These are phyloP conservation scores for Oreonectes daqikongensis DNA, from an alignment of 2,797 vertebrate genomes.

Conservation along the genomic window DNA sequence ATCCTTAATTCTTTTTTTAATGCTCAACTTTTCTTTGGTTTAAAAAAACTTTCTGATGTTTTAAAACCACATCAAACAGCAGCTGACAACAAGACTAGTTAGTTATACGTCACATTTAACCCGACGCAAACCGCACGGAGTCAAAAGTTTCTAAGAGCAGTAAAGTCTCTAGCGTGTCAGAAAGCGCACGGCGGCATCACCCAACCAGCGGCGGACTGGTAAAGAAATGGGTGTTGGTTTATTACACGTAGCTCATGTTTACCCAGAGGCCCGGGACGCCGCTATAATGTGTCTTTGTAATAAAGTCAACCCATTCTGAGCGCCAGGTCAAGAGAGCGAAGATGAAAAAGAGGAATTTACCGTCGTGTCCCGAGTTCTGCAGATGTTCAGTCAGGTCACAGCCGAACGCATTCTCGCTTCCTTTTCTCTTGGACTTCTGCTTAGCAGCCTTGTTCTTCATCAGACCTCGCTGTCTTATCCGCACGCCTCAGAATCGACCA, in stretches of 20 bases:
- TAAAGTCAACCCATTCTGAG: constrained; percentile 26
- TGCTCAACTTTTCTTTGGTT: constrained; percentile 19
- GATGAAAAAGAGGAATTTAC: constrained; percentile 74
- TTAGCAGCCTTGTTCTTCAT: constrained; percentile 99
- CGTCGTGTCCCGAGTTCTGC: constrained; percentile 93
- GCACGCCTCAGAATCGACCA: constrained; percentile 59
- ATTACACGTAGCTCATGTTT: constrained; percentile 48
- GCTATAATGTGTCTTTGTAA: constrained; percentile 4
- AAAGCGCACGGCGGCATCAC: background rate
- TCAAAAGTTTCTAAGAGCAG: background rate
- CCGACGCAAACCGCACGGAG: background rate
- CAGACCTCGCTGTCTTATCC: constrained; percentile 79
- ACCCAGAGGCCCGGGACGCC: constrained; percentile 23
- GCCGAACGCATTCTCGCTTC: constrained; percentile 90
- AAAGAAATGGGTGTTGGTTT: constrained; percentile 47
- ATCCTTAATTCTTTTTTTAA: constrained; percentile 8
- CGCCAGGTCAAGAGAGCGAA: constrained; percentile 5
- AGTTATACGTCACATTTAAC: background rate
- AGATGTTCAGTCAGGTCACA: constrained; percentile 96
- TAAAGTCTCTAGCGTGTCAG: constrained; percentile 3
- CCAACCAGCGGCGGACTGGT: background rate
- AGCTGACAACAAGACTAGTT: background rate
- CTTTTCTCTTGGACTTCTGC: constrained; percentile 94
- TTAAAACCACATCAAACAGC: background rate
- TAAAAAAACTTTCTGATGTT: background rate